Conservation (phyloP, 2,113 vertebrate species). For the Bungarus multicinctus region DNA sequence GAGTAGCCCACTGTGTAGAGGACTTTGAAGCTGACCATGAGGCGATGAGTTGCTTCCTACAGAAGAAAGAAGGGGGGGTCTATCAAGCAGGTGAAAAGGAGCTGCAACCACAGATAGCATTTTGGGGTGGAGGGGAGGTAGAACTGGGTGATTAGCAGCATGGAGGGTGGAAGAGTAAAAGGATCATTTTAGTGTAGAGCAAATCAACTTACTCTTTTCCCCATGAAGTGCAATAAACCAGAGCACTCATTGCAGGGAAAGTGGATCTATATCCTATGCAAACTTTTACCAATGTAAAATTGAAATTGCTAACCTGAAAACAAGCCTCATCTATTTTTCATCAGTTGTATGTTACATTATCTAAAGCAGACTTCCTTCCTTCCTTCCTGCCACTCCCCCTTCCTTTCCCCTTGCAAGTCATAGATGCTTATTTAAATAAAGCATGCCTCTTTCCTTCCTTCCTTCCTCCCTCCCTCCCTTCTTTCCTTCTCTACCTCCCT, state of each 20-base stretch:
- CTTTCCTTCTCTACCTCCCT: too few species aligned
- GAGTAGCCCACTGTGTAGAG: conserved; percentile 90
- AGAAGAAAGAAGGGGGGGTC: fast-evolving
- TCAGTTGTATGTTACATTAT: not conserved
- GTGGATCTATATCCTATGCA: not conserved
- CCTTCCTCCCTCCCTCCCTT: too few species aligned
- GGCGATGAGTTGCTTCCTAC: conserved; percentile 73
- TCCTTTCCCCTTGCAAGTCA: too few species aligned
- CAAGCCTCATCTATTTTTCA: not conserved
- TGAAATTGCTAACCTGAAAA: not conserved
- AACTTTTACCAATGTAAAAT: not conserved
- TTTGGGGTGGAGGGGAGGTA: not conserved
- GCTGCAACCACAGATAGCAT: not conserved
- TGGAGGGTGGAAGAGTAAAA: not conserved
- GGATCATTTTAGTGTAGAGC: not conserved
- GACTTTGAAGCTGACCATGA: conserved; percentile 78
- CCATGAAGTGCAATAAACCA: not conserved
- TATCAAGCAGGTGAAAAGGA: not conserved
- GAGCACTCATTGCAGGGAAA: not conserved
- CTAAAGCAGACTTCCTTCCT: too few species aligned
- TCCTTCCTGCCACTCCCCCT: too few species aligned
- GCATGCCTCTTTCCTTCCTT: too few species aligned
- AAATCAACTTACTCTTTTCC: not conserved
- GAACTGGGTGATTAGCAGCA: not conserved
- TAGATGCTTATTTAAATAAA: too few species aligned